phyloP scores from a whole-genome alignment of 2,113 vertebrate species.

The Stomatorhinus ivindoensis region DNA sequence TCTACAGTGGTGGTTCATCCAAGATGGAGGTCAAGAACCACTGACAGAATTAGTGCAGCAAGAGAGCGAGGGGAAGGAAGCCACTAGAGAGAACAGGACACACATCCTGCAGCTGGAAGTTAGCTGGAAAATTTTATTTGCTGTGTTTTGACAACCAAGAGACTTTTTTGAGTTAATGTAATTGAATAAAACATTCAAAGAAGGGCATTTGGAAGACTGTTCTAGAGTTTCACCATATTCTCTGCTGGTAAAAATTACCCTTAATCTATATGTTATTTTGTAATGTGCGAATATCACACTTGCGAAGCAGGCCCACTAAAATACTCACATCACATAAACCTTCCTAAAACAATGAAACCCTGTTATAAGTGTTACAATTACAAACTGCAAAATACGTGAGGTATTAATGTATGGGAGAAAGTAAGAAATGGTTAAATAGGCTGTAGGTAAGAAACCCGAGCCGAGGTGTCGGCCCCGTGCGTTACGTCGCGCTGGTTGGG shows the following conservation, averaged over 20 bases:
- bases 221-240: not conserved
- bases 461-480: not conserved
- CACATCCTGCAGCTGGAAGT: not conserved
- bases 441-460: not conserved
- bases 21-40: not conserved
- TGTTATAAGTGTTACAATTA: not conserved
- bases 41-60: not conserved
- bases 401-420: not conserved
- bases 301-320: not conserved
- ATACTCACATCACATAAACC: not conserved
- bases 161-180: not conserved
- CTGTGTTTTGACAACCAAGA: not conserved
- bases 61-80: not conserved
- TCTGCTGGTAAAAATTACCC: not conserved
- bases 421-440: not conserved
- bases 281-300: not conserved
- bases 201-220: not conserved
- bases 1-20: not conserved
- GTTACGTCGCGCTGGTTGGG: not conserved
- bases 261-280: not conserved
- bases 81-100: not conserved
- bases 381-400: not conserved
- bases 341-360: not conserved
- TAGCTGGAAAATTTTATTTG: not conserved
- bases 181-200: not conserved